A percentile compares a stretch with the other conserved stretches of the same genome.
phyloP scores from a whole-genome alignment of 2,888 invertebrate genomes.

The Caenorhabditis zanzibari region DNA sequence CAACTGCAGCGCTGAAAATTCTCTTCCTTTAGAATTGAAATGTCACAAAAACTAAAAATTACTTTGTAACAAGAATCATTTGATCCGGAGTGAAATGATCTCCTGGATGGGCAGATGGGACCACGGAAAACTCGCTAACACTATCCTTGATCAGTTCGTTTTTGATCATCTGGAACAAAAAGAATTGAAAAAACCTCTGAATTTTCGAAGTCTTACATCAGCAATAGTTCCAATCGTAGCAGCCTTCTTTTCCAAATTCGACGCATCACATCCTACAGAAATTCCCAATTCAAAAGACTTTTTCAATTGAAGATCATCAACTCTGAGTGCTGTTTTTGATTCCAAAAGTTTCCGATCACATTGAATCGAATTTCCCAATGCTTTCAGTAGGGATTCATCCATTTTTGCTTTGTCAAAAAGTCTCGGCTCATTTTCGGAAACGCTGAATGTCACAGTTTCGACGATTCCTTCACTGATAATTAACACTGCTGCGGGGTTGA shows the following conservation, averaged over 20 bases:
- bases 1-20: constrained; percentile 65
- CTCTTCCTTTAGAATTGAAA: too few species aligned
- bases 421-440: constrained; percentile 72
- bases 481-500: constrained; percentile 63
- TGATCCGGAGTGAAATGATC: constrained; percentile 82
- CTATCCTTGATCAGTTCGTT: constrained; percentile 77
- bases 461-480: constrained; percentile 68
- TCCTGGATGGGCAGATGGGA: constrained; percentile 79
- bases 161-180: constrained; percentile 72
- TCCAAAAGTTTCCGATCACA: constrained; percentile 59
- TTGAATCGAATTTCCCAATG: constrained; percentile 53
- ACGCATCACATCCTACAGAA: constrained; percentile 70
- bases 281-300: constrained; percentile 79
- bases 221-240: constrained; percentile 69
- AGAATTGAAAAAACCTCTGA: background rate
- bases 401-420: constrained; percentile 78
- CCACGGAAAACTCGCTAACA: constrained; percentile 80
- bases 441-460: constrained; percentile 71
- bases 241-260: constrained; percentile 50
- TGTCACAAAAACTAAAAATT: too few species aligned
- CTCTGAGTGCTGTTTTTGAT: constrained; percentile 64
- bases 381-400: constrained; percentile 77
- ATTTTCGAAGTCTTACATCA: constrained; percentile 53
- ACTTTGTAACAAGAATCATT: constrained; percentile 73
- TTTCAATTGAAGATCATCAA: constrained; percentile 72